These are phyloP conservation scores for Ctenomys sociabilis DNA, from an alignment of 2,113 vertebrate species.

Conservation along the genomic window DNA sequence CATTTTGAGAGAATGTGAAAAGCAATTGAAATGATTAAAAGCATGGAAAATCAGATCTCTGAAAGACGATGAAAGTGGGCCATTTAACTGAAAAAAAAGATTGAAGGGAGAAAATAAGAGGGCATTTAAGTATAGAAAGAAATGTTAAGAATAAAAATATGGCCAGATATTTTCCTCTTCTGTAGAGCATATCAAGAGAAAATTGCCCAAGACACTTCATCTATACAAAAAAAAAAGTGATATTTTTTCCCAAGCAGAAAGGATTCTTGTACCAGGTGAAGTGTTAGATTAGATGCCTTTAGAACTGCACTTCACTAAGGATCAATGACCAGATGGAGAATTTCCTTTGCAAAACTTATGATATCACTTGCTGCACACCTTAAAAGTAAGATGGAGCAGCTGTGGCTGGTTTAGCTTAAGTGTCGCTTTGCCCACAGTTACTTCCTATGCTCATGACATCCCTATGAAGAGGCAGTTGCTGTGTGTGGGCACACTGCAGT, in stretches of 20 bases:
- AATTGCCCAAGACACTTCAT: constrained; percentile 23
- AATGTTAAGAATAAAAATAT: constrained; percentile 49
- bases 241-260: neutral
- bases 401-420: neutral
- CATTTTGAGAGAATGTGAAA: constrained; percentile 69
- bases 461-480: neutral
- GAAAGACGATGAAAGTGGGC: constrained; percentile 51
- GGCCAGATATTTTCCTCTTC: constrained; percentile 48
- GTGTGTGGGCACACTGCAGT: neutral
- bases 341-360: constrained; percentile 26
- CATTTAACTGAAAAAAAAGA: constrained; percentile 72
- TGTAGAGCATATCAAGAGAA: constrained; percentile 30
- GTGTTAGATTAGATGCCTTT: neutral
- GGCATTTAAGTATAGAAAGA: constrained; percentile 55
- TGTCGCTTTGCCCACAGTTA: neutral
- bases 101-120: constrained; percentile 70
- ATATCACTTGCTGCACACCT: neutral
- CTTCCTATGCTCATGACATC: neutral
- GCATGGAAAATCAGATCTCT: constrained; percentile 70
- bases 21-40: constrained; percentile 77
- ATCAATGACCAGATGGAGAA: neutral
- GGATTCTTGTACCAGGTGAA: neutral
- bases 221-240: neutral
- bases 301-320: constrained; percentile 34
- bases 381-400: neutral